phyloP scores from a whole-genome alignment of 2,888 invertebrate species.

The Melipona beecheii region DNA sequence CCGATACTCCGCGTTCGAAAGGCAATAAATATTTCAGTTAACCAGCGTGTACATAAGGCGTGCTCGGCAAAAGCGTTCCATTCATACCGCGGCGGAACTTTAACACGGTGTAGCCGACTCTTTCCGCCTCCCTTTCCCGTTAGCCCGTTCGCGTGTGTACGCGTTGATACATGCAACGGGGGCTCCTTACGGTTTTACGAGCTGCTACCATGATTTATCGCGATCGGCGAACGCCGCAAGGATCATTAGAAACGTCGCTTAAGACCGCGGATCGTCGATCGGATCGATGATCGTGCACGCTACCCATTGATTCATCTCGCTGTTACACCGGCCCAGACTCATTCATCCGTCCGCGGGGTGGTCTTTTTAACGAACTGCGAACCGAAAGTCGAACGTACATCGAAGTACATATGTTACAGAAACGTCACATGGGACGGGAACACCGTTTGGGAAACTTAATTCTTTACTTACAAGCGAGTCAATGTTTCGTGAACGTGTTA shows the following conservation, averaged over 20 bases:
- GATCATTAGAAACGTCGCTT: constrained; percentile 71
- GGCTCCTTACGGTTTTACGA: constrained; percentile 73
- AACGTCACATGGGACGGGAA: neutral
- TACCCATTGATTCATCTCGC: neutral
- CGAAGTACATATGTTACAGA: neutral
- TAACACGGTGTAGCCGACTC: constrained; percentile 55
- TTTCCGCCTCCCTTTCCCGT: constrained; percentile 48
- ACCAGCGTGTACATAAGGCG: constrained; percentile 77
- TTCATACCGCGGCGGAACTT: constrained; percentile 74
- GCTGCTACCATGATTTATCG: constrained; percentile 80
- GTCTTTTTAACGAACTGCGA: constrained; percentile 16
- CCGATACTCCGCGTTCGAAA: constrained; percentile 75
- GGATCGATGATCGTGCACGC: constrained; percentile 8
- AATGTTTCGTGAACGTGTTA: neutral
- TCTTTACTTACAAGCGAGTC: neutral
- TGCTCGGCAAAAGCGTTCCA: constrained; percentile 79
- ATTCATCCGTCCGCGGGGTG: constrained; percentile 15
- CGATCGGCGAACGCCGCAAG: constrained; percentile 74
- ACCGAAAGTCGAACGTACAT: neutral
- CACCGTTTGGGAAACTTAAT: neutral
- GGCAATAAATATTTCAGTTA: constrained; percentile 81
- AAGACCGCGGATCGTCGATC: constrained; percentile 56
- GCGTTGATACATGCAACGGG: constrained; percentile 64
- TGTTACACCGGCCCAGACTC: constrained; percentile 4
- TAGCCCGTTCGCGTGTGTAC: constrained; percentile 39